Conservation (phyloP, 2,113 vertebrate genomes). For the Entelurus aequoreus region DNA sequence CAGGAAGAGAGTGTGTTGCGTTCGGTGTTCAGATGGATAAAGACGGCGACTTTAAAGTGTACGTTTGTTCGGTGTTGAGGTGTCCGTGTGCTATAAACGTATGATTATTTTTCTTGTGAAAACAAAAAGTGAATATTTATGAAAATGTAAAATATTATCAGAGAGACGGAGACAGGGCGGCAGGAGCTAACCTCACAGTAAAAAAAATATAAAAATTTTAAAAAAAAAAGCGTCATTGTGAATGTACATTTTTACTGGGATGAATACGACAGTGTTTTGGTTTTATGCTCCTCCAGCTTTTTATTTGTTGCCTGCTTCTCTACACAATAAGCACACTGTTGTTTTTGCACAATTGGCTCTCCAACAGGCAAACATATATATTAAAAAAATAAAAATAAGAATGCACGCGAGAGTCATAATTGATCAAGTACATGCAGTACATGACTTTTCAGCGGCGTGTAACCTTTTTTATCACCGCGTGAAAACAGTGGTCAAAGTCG, state of each 20-base stretch:
- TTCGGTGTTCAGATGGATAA: constrained; percentile 8
- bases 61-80: constrained; percentile 63
- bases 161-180: constrained; percentile 35
- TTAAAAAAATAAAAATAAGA: neutral
- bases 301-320: constrained; percentile 14
- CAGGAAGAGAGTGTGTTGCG: constrained; percentile 25
- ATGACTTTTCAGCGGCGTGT: constrained; percentile 9
- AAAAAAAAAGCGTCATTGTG: constrained; percentile 33
- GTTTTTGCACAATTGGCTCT: constrained; percentile 33
- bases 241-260: constrained; percentile 54
- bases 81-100: constrained; percentile 68
- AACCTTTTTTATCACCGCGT: constrained; percentile 25
- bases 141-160: constrained; percentile 65
- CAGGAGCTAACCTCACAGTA: neutral
- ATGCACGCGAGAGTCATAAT: constrained; percentile 24
- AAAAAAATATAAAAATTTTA: neutral
- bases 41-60: constrained; percentile 29
- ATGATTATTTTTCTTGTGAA: constrained; percentile 65
- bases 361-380: constrained; percentile 19
- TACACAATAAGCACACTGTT: constrained; percentile 39
- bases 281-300: constrained; percentile 1
- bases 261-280: constrained; percentile 16
- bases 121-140: constrained; percentile 66
- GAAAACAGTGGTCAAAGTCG: constrained; percentile 18
- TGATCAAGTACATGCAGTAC: constrained; percentile 22